phyloP scores from a whole-genome alignment of 2,888 invertebrate species.

The Tetranychus truncatus region DNA sequence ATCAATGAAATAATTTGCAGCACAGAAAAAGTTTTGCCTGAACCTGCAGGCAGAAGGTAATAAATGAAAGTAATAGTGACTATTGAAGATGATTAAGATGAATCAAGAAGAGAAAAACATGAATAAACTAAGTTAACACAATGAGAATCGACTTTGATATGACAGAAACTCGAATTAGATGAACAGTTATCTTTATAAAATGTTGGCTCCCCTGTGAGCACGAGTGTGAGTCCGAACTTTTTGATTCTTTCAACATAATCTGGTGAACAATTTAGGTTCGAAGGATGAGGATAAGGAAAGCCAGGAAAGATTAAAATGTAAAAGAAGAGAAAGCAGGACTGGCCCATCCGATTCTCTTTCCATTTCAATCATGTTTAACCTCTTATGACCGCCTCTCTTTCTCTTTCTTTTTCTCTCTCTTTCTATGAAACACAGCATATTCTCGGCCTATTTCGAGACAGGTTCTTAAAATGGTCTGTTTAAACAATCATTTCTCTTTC shows the following conservation, averaged over 20 bases:
- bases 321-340: background rate
- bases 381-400: background rate
- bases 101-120: background rate
- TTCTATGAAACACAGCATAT: background rate
- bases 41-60: background rate
- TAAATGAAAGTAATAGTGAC: background rate
- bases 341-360: background rate
- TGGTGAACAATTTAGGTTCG: background rate
- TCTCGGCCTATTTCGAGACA: background rate
- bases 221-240: background rate
- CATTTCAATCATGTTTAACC: background rate
- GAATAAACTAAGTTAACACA: background rate
- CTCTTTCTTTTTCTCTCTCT: background rate
- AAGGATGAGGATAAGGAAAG: background rate
- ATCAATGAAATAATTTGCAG: background rate
- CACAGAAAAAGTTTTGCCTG: background rate
- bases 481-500: background rate
- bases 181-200: background rate
- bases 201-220: background rate
- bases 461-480: background rate
- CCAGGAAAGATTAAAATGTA: background rate
- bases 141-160: background rate
- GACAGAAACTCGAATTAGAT: background rate
- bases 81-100: too few relatives aligned
- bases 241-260: background rate